phyloP scores from a whole-genome alignment of 2,797 vertebrate genomes.

The Mastacembelus armatus region DNA sequence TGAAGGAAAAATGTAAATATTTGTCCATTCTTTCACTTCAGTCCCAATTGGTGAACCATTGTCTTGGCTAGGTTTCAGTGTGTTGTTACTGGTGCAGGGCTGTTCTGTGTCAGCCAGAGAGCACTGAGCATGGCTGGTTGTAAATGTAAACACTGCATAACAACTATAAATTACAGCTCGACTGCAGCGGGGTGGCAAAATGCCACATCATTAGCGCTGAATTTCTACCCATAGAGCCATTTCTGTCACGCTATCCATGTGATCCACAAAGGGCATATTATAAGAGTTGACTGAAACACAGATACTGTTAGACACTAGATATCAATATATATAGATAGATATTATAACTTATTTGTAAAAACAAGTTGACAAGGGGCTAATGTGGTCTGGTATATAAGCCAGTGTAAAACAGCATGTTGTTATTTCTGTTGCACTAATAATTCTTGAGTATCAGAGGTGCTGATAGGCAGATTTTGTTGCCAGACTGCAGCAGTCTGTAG shows the following conservation, averaged over 20 bases:
- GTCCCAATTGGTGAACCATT: constrained; percentile 10
- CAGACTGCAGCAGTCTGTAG: no score
- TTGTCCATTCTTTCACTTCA: constrained; percentile 50
- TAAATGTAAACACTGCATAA: constrained; percentile 69
- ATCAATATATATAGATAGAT: no score
- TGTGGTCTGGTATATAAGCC: no score
- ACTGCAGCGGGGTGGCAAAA: constrained; percentile 58
- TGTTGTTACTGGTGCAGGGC: constrained; percentile 36
- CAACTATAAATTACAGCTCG: constrained; percentile 66
- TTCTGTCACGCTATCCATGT: constrained; percentile 59
- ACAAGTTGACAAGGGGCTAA: no score
- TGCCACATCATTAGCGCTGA: constrained; percentile 69
- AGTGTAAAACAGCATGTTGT: no score
- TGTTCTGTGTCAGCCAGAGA: constrained; percentile 61
- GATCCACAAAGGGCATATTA: constrained; percentile 64
- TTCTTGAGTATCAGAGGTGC: no score
- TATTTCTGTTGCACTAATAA: no score
- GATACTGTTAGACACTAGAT: no score
- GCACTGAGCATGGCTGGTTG: constrained; percentile 59
- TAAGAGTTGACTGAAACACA: constrained; percentile 34
- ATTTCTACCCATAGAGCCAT: constrained; percentile 35
- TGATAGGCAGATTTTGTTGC: no score
- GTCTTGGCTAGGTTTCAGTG: constrained; percentile 21
- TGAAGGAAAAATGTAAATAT: constrained; percentile 64
- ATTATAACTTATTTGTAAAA: no score